Evolutionary conservation across 2,113 vertebrate genomes (phyloP).

Genomic region (Motacilla tschutschensis): DNA sequence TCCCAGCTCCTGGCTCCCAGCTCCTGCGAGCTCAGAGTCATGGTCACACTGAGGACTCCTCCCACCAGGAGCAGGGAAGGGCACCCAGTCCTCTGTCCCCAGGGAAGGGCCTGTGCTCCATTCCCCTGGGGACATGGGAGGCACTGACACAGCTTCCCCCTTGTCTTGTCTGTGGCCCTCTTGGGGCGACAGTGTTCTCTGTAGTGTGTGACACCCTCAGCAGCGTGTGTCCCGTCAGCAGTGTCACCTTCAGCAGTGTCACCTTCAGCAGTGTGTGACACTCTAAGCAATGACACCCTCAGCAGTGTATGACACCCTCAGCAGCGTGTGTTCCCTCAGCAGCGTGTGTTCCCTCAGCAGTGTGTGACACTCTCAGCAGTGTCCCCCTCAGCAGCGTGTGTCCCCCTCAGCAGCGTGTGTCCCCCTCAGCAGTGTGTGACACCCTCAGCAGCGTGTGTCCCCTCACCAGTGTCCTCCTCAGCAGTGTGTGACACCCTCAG

Average conservation of each 20-base stretch:
- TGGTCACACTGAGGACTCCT: background rate
- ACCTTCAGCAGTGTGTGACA: background rate
- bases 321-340: background rate
- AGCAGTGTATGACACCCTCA: background rate
- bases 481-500: too few relatives aligned
- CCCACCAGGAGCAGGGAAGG: background rate
- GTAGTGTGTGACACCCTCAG: background rate
- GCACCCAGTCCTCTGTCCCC: background rate
- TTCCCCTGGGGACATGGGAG: background rate
- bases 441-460: too few relatives aligned
- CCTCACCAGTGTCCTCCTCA: too few relatives aligned
- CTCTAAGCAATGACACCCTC: background rate
- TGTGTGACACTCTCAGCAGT: background rate
- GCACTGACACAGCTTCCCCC: background rate
- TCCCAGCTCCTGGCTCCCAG: background rate
- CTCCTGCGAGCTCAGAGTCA: accelerated
- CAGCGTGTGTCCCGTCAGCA: background rate
- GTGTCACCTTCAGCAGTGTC: background rate
- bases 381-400: too few relatives aligned
- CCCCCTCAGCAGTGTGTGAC: too few relatives aligned
- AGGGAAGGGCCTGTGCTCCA: background rate
- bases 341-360: background rate
- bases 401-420: too few relatives aligned
- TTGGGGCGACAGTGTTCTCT: background rate
- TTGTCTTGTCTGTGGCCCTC: background rate